Evolutionary conservation across 1,140 invertebrate genomes (phyloP), one percentile per base, ranked within the genome.

Genomic region (Drosophila jambulina): DNA sequence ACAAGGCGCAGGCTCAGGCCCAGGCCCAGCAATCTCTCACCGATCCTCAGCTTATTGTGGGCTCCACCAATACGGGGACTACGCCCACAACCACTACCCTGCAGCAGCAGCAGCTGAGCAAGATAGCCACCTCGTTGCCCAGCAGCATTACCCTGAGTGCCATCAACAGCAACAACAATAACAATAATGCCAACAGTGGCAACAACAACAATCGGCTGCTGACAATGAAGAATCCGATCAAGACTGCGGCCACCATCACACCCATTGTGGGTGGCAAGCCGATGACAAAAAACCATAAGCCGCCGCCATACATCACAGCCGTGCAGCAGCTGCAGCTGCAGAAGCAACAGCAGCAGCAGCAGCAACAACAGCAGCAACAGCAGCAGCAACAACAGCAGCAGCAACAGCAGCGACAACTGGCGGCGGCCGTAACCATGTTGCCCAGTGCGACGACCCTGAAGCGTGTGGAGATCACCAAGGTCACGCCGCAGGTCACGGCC

Each of bases 61-160:
- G 95, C 40, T 95, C 95, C 21, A 95, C 95, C 25, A 95, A 95
- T 92, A 93, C 94, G 65, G 95, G 95, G 43, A 95, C 95, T 4
- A 93, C 95, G 71, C 90, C 93, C 62, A 54, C 78, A 21, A 51
- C 90, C 65, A 45, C 90, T 65, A 71, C 60, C 1, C 27, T 80
- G 74, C 76, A 78, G 69, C 84, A 90, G 61, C 81, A 80, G 51
- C 90, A 91, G 40, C 54, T 88, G 0, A 82, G 80, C 64, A 91
- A 92, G 49, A 90, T 84, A 15, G 81, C 82, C 29, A 80, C 90
- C 27, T 87, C 82, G 29, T 42, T 91, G 72, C 84, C 91, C 15
- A 90, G 85, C 54, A 91, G 82, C 81, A 92, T 92, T 3, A 92
- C 91, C 0, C 25, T 92, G 23, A 92, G 91, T 72, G 79, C 91